A percentile compares a stretch with the other conserved stretches of the same genome.
These are phyloP conservation scores for Tarsius wallacei DNA, from an alignment of 2,797 vertebrate species.

Conservation along the genomic window DNA sequence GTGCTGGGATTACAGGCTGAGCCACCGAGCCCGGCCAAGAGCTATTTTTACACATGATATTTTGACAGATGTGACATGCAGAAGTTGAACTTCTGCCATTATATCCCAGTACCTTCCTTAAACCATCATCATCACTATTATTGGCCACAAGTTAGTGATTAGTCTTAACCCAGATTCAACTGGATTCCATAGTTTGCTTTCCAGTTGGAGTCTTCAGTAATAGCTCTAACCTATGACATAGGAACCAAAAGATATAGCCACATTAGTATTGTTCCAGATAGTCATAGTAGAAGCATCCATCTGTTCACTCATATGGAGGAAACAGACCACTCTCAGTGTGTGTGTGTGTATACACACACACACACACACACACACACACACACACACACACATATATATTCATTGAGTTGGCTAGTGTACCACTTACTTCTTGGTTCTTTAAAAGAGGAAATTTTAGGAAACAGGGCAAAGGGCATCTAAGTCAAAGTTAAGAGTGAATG, in stretches of 20 bases:
- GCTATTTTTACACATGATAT: not conserved
- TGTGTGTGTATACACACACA: not conserved
- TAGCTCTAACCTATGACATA: not conserved
- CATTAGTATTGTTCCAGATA: not conserved
- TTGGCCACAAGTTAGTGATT: no score
- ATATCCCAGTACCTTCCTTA: not conserved
- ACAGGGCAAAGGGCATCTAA: not conserved
- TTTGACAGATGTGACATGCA: not conserved
- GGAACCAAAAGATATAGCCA: not conserved
- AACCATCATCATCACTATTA: not conserved
- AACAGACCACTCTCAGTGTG: not conserved
- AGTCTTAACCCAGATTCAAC: not conserved
- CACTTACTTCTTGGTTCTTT: not conserved
- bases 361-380: no score
- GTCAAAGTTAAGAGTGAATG: constrained; percentile 27
- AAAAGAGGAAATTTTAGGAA: not conserved
- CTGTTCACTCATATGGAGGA: not conserved
- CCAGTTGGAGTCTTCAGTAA: not conserved
- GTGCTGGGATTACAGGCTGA: no score
- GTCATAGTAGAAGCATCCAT: not conserved
- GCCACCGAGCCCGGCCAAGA: not conserved
- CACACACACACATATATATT: not conserved
- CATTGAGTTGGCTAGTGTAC: not conserved
- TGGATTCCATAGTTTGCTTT: not conserved
- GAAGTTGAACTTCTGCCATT: not conserved